phyloP scores from a whole-genome alignment of 1,140 invertebrate species.

The Bombus impatiens region DNA sequence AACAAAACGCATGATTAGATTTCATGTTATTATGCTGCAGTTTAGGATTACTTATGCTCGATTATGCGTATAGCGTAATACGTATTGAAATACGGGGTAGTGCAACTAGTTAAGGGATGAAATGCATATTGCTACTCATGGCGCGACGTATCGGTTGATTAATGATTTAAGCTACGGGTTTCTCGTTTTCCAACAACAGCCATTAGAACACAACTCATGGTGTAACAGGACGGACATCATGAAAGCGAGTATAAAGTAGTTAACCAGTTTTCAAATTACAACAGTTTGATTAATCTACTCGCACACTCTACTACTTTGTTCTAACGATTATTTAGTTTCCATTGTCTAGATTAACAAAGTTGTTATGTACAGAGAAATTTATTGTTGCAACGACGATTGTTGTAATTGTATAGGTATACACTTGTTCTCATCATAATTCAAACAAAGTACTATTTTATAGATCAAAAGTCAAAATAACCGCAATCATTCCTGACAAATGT shows the following conservation, averaged over 20 bases:
- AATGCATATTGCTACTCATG: constrained; percentile 15
- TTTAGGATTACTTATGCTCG: constrained; percentile 8
- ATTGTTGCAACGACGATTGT: not conserved
- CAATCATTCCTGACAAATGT: too few species aligned
- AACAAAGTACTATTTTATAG: too few species aligned
- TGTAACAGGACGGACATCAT: not conserved
- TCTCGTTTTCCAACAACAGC: constrained; percentile 24
- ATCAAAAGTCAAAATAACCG: too few species aligned
- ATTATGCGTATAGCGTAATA: not conserved
- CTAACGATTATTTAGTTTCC: not conserved
- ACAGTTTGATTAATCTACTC: constrained; percentile 52
- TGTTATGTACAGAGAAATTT: not conserved
- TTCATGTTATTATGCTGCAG: not conserved
- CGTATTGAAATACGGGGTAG: not conserved
- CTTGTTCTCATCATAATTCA: too few species aligned
- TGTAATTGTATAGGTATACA: not conserved
- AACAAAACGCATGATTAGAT: not conserved
- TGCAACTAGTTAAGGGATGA: constrained; percentile 19
- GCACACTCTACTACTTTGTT: constrained; percentile 23
- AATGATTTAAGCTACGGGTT: constrained; percentile 18
- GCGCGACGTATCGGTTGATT: constrained; percentile 33
- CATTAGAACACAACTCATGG: constrained; percentile 5
- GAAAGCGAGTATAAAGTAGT: constrained; percentile 16
- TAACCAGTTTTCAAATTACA: constrained; percentile 18
- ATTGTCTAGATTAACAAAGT: not conserved